phyloP scores from a whole-genome alignment of 2,888 invertebrate genomes.

The Mylabris sibirica region DNA sequence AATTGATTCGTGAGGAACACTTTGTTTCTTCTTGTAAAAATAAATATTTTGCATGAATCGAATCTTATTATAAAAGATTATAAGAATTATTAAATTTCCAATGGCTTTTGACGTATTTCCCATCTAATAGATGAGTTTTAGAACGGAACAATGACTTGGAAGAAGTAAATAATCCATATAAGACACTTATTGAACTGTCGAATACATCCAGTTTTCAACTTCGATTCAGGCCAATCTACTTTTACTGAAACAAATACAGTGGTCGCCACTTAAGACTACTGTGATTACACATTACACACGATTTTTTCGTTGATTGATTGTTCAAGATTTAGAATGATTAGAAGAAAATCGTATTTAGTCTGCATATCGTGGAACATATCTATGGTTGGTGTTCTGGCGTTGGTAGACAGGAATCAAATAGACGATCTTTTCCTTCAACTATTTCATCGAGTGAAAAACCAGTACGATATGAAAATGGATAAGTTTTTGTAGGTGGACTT shows the following conservation, averaged over 20 bases:
- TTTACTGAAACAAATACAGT: not conserved
- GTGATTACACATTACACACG: not conserved
- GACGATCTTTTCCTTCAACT: not conserved
- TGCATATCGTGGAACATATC: not conserved
- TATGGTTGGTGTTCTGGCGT: not conserved
- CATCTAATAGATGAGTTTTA: slow-evolving; percentile 12
- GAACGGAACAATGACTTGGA: slow-evolving; percentile 16
- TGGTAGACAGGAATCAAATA: too few species aligned
- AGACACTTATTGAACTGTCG: slow-evolving; percentile 18
- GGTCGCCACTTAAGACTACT: not conserved
- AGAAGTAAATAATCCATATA: slow-evolving; percentile 19
- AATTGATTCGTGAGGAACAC: not conserved
- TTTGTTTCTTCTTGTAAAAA: not conserved
- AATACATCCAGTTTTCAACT: slow-evolving; percentile 6
- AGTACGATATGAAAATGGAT: slow-evolving; percentile 29
- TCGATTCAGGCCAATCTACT: slow-evolving; percentile 1
- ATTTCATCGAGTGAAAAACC: not conserved
- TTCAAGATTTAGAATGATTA: too few species aligned
- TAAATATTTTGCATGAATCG: not conserved
- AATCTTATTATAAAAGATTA: not conserved
- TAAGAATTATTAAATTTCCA: not conserved
- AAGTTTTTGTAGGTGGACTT: slow-evolving; percentile 34
- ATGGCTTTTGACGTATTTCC: not conserved
- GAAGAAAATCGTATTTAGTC: too few species aligned
- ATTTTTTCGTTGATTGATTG: too few species aligned